phyloP scores from a whole-genome alignment of 2,113 vertebrate genomes.

The Rallus limicola region DNA sequence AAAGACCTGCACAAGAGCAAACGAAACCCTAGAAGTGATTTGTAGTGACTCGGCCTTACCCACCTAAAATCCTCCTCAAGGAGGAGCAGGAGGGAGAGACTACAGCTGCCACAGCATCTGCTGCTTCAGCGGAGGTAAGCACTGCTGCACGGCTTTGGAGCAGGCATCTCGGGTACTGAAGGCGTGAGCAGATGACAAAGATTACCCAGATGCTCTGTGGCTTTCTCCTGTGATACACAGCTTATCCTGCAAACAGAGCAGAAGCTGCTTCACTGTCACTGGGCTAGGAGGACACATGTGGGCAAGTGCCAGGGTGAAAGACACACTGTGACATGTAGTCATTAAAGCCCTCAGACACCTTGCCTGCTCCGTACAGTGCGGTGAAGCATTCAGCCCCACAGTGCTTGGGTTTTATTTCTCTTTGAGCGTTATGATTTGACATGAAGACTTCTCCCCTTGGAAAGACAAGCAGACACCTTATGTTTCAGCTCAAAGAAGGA shows the following conservation, averaged over 20 bases:
- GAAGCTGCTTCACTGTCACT: neutral
- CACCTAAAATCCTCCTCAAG: neutral
- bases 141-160: neutral
- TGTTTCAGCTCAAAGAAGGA: neutral
- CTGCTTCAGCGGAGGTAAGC: neutral
- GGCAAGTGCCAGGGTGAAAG: neutral
- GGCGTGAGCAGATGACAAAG: neutral
- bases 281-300: neutral
- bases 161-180: rapidly evolving
- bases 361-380: neutral
- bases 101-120: neutral
- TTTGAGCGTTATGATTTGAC: neutral
- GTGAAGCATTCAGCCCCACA: neutral
- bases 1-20: neutral
- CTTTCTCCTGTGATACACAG: neutral
- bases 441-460: neutral
- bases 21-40: neutral
- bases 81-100: neutral
- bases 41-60: neutral
- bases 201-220: neutral
- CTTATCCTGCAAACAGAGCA: neutral
- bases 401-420: neutral
- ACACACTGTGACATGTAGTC: neutral
- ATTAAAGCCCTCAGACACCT: neutral
- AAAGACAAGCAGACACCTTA: neutral